These are phyloP conservation scores for Eristalis tenax DNA, from an alignment of 2,888 invertebrate genomes.

Conservation along the genomic window DNA sequence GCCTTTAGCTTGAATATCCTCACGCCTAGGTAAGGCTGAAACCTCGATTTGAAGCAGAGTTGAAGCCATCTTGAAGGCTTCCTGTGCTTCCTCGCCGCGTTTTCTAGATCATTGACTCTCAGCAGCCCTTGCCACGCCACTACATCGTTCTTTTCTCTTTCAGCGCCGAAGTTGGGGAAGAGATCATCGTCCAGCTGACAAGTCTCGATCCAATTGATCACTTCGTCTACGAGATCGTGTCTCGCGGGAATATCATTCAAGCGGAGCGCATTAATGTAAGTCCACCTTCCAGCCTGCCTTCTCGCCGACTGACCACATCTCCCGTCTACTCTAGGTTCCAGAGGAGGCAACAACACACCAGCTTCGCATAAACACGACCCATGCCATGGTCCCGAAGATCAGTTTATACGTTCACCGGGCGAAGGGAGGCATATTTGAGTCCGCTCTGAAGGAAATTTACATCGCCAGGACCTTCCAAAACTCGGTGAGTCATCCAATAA, in stretches of 20 bases:
- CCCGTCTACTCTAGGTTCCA: slow-evolving; percentile 45
- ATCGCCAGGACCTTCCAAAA: slow-evolving; percentile 13
- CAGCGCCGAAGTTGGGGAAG: slow-evolving; percentile 84
- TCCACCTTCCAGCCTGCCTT: neutral
- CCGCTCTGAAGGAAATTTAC: neutral
- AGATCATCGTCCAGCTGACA: slow-evolving; percentile 88
- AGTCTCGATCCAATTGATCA: slow-evolving; percentile 89
- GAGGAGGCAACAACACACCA: slow-evolving; percentile 14
- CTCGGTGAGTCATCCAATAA: slow-evolving; percentile 21
- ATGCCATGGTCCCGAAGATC: slow-evolving; percentile 36
- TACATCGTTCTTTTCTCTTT: slow-evolving; percentile 59
- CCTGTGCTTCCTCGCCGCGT: too few relatives aligned
- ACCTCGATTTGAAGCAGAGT: neutral
- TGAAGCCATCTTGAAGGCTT: too few relatives aligned
- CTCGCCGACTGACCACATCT: neutral
- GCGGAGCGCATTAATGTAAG: slow-evolving; percentile 87
- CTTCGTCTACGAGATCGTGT: slow-evolving; percentile 89
- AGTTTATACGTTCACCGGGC: slow-evolving; percentile 26
- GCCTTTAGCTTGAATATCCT: neutral
- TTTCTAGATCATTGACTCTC: too few relatives aligned
- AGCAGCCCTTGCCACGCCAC: too few relatives aligned
- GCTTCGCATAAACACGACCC: neutral
- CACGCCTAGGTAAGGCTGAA: slow-evolving; percentile 81
- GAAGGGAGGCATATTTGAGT: neutral
- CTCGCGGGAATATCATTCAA: slow-evolving; percentile 91